These are phyloP conservation scores for Phyllostomus hastatus DNA, from an alignment of 2,113 vertebrate genomes.

Conservation along the genomic window DNA sequence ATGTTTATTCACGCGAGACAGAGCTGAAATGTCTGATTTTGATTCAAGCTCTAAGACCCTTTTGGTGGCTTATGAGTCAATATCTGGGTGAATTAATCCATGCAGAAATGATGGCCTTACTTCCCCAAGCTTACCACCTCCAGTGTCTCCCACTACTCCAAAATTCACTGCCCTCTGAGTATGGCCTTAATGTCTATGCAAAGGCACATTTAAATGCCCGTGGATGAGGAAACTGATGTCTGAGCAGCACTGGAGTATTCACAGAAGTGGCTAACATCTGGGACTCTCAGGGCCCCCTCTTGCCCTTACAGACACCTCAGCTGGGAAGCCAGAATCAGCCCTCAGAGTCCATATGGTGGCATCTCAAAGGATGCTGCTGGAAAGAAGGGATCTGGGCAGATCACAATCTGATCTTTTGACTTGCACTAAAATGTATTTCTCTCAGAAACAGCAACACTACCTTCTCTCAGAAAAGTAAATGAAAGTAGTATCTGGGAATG, in stretches of 20 bases:
- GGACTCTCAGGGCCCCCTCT: constrained; percentile 20
- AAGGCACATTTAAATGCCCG: constrained; percentile 6
- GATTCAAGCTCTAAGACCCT: constrained; percentile 60
- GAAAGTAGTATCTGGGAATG: background rate
- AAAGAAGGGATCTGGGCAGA: background rate
- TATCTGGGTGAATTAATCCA: background rate
- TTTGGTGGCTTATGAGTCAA: constrained; percentile 19
- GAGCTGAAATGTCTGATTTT: constrained; percentile 47
- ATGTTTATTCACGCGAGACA: constrained; percentile 27
- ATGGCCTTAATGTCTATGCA: constrained; percentile 34
- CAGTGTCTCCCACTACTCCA: background rate
- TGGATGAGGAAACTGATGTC: constrained; percentile 58
- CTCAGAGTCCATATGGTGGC: background rate
- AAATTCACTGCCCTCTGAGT: background rate
- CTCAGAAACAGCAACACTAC: background rate
- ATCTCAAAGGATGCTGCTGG: background rate
- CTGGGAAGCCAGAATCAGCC: background rate
- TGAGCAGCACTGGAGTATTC: constrained; percentile 62
- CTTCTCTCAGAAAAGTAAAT: background rate
- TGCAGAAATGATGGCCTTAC: background rate
- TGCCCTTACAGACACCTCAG: background rate
- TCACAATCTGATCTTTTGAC: background rate
- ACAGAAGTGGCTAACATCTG: constrained; percentile 70
- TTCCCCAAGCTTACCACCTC: background rate
- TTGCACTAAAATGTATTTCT: constrained; percentile 9